Conservation (phyloP, 2,113 vertebrate species). For the Cyrtonyx montezumae region DNA sequence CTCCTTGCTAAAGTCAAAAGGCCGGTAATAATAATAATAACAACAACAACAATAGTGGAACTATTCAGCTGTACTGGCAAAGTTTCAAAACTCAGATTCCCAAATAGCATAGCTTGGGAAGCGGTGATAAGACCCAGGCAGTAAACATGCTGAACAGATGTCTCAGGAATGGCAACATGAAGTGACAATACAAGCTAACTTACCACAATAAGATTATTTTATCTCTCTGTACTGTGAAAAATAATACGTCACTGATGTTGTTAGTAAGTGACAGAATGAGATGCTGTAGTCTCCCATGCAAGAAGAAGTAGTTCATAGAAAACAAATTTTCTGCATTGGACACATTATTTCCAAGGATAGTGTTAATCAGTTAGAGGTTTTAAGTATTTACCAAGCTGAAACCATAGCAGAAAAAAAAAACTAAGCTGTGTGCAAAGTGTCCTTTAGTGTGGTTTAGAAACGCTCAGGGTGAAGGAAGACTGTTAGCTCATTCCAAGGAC, state of each 20-base stretch:
- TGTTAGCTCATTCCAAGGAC: background rate
- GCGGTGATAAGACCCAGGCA: constrained; percentile 33
- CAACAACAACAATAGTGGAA: background rate
- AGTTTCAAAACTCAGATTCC: constrained; percentile 1
- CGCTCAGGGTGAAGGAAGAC: background rate
- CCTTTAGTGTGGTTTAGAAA: background rate
- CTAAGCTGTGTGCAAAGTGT: background rate
- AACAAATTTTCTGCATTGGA: background rate
- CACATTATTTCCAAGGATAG: background rate
- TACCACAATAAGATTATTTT: constrained; percentile 34
- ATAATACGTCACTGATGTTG: background rate
- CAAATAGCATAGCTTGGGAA: constrained; percentile 15
- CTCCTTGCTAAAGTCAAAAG: background rate
- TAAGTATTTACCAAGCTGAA: background rate
- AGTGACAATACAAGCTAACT: constrained; percentile 34
- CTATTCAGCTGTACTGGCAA: background rate
- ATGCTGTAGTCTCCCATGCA: constrained; percentile 1
- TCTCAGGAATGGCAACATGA: background rate
- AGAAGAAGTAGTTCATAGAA: background rate
- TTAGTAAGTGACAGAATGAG: constrained; percentile 47
- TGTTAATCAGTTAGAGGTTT: background rate
- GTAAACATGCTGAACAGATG: constrained; percentile 23
- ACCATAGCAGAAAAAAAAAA: background rate
- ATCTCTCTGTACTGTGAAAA: background rate
- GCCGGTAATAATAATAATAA: constrained; percentile 1